These are phyloP conservation scores for Falcunculus frontatus DNA, from an alignment of 2,113 vertebrate species.

Conservation along the genomic window DNA sequence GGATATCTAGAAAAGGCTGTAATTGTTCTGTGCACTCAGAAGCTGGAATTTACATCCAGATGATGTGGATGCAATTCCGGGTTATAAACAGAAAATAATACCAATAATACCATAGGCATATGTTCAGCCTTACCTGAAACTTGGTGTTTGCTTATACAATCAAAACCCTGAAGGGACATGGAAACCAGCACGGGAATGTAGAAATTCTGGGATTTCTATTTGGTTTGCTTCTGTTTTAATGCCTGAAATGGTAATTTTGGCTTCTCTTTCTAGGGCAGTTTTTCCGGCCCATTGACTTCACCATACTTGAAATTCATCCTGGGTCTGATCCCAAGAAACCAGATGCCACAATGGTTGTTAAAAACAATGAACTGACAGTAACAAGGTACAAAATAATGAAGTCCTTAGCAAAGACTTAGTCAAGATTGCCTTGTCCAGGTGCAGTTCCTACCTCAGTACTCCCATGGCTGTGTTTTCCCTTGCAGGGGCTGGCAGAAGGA, in stretches of 20 bases:
- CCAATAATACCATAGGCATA: background rate
- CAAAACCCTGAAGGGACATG: background rate
- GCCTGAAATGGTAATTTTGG: background rate
- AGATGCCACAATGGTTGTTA: conserved; percentile 89
- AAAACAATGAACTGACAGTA: conserved; percentile 83
- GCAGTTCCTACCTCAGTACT: background rate
- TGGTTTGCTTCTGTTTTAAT: background rate
- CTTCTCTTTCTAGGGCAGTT: conserved; percentile 85
- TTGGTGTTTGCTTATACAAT: background rate
- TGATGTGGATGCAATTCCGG: background rate
- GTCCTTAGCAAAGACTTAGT: background rate
- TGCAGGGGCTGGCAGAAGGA: conserved; percentile 92
- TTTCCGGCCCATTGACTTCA: conserved; percentile 83
- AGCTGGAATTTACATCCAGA: background rate
- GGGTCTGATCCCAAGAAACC: conserved; percentile 84
- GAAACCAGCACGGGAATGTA: background rate
- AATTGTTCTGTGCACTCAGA: background rate
- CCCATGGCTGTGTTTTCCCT: background rate
- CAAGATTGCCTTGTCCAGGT: background rate
- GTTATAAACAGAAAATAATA: background rate
- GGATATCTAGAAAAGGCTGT: background rate
- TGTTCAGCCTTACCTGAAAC: background rate
- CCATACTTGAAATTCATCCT: conserved; percentile 80
- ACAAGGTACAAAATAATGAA: conserved; percentile 79
- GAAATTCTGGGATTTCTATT: background rate